phyloP scores from a whole-genome alignment of 2,113 vertebrate species.

The Eptatretus burgeri region DNA sequence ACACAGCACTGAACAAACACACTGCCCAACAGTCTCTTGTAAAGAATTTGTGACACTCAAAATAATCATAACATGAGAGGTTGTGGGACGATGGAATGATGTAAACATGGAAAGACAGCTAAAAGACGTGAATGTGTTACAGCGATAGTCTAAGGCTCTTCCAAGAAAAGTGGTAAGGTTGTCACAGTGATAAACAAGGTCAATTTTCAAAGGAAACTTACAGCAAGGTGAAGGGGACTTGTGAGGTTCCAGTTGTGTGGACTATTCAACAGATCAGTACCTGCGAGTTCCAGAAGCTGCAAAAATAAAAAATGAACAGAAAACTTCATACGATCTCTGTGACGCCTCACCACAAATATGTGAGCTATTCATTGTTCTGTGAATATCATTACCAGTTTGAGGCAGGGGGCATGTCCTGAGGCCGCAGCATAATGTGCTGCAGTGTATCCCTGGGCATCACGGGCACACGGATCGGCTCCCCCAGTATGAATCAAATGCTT shows the following conservation, averaged over 20 bases:
- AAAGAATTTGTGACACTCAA: no score
- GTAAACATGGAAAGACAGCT: no score
- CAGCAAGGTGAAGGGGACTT: slow-evolving; percentile 90
- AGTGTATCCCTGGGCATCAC: slow-evolving; percentile 64
- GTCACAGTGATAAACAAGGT: no score
- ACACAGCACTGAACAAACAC: no score
- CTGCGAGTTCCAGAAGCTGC: slow-evolving; percentile 78
- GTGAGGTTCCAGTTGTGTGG: slow-evolving; percentile 66
- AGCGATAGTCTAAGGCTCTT: no score
- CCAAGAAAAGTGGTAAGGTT: no score
- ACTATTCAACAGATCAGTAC: slow-evolving; percentile 82
- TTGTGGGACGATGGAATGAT: no score
- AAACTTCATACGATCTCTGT: no score
- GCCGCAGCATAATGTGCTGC: slow-evolving; percentile 85
- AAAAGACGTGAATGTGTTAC: no score
- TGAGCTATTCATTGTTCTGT: neutral
- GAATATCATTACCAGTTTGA: slow-evolving; percentile 39
- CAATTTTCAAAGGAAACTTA: slow-evolving; percentile 21
- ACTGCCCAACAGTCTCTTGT: no score
- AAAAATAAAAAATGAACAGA: slow-evolving; percentile 7
- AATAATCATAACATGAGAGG: no score
- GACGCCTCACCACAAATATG: neutral
- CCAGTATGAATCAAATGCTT: slow-evolving; percentile 54
- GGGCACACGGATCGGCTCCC: slow-evolving; percentile 58
- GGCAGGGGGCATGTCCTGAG: slow-evolving; percentile 65